A percentile compares a stretch with the other conserved stretches of the same genome.
Conservation (phyloP, 2,797 vertebrate genomes). For the Lates japonicus region DNA sequence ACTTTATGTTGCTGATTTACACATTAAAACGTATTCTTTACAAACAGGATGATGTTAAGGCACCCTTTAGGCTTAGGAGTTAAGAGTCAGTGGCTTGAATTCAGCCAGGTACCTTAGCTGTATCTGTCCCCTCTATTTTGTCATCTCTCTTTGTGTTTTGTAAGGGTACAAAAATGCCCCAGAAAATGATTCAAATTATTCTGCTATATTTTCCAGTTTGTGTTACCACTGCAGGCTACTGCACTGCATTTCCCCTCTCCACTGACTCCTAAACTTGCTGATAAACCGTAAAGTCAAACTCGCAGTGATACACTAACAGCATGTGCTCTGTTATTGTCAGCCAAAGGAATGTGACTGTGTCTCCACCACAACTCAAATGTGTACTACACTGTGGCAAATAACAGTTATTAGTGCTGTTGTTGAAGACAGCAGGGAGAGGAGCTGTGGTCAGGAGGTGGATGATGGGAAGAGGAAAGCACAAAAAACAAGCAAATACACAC, state of each 20-base stretch:
- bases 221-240: neutral
- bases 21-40: too few relatives aligned
- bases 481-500: constrained; percentile 23
- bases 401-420: constrained; percentile 48
- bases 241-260: neutral
- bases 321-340: constrained; percentile 16
- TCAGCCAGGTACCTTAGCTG: too few relatives aligned
- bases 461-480: constrained; percentile 6
- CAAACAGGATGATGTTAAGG: too few relatives aligned
- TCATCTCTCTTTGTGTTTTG: too few relatives aligned
- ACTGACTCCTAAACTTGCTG: neutral
- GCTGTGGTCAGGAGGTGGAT: constrained; percentile 32
- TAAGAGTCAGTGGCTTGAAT: too few relatives aligned
- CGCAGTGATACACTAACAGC: neutral
- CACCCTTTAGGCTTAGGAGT: too few relatives aligned
- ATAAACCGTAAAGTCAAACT: neutral
- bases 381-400: constrained; percentile 20
- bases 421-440: constrained; percentile 20
- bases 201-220: too few relatives aligned
- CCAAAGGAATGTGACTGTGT: constrained; percentile 32
- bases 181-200: too few relatives aligned
- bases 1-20: too few relatives aligned
- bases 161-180: too few relatives aligned
- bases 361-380: constrained; percentile 25
- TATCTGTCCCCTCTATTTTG: too few relatives aligned